A percentile compares a stretch with the other conserved stretches of the same genome.
phyloP scores from a whole-genome alignment of 37 sponge, comb jelly and placozoan species.

The Crambe crambe region DNA sequence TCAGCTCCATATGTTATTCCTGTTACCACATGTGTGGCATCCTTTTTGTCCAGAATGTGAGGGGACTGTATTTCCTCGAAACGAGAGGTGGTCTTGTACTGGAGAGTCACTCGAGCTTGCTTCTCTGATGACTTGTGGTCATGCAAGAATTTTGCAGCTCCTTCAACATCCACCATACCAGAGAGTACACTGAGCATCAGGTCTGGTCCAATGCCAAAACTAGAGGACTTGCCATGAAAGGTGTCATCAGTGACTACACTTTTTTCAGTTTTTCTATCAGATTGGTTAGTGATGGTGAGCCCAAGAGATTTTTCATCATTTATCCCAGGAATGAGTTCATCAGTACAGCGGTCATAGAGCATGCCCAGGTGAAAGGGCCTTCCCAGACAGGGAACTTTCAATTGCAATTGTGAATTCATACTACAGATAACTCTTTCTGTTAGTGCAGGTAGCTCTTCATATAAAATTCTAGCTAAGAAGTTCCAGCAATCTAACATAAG shows the following conservation, averaged over 20 bases:
- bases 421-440: no score
- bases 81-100: constrained; percentile 21
- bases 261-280: constrained; percentile 1
- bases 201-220: constrained; percentile 22
- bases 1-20: no score
- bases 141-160: constrained; percentile 33
- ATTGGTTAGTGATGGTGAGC: neutral
- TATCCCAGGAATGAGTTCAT: constrained; percentile 31
- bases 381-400: constrained; percentile 42
- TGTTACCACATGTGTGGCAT: constrained; percentile 49
- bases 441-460: no score
- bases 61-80: constrained; percentile 28
- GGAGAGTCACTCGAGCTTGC: constrained; percentile 46
- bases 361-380: constrained; percentile 37
- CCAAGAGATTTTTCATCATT: constrained; percentile 21
- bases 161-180: constrained; percentile 28
- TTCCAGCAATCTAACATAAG: no score
- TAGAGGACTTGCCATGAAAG: constrained; percentile 6
- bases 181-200: constrained; percentile 34
- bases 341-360: no score
- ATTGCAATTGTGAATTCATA: no score
- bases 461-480: no score
- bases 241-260: constrained; percentile 47
- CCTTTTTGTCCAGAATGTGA: constrained; percentile 12
- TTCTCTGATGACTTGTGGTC: constrained; percentile 39